A percentile compares a stretch with the other conserved stretches of the same genome.
phyloP scores from a whole-genome alignment of 2,888 invertebrate species.

The Aphrophora alni region DNA sequence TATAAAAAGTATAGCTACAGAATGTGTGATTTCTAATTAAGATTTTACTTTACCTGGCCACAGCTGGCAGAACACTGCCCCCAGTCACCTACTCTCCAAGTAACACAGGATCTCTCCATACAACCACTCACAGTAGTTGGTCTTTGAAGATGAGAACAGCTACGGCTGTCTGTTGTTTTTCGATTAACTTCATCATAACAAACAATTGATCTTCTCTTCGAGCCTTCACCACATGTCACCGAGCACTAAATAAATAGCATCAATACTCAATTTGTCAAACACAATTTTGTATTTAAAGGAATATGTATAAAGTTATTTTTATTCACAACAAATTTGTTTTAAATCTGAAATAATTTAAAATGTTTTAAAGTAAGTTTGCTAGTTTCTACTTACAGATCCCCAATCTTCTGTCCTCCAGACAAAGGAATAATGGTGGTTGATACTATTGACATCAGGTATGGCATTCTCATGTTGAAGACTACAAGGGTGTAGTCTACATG shows the following conservation, averaged over 20 bases:
- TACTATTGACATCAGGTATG: slow-evolving; percentile 43
- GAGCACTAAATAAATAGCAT: slow-evolving; percentile 68
- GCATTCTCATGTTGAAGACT: slow-evolving; percentile 47
- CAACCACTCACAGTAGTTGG: slow-evolving; percentile 43
- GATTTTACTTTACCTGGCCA: slow-evolving; percentile 54
- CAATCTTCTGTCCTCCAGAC: slow-evolving; percentile 63
- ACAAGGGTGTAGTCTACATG: slow-evolving; percentile 47
- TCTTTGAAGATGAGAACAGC: slow-evolving; percentile 43
- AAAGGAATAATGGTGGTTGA: slow-evolving; percentile 41
- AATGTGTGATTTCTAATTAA: too few species aligned
- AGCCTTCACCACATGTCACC: slow-evolving; percentile 67
- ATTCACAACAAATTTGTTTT: too few species aligned
- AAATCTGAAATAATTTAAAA: too few species aligned
- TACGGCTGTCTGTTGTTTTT: slow-evolving; percentile 42
- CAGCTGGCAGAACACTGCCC: slow-evolving; percentile 53
- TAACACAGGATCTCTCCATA: slow-evolving; percentile 54
- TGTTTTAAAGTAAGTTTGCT: too few species aligned
- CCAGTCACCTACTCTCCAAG: slow-evolving; percentile 58
- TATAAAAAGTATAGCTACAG: too few species aligned
- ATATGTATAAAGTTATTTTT: too few species aligned
- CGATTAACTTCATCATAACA: slow-evolving; percentile 59
- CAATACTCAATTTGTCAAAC: too few species aligned
- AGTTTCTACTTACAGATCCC: slow-evolving; percentile 57
- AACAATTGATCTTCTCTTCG: slow-evolving; percentile 60
- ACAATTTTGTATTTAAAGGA: too few species aligned